These are phyloP conservation scores for Protomyctophum bolini DNA, from an alignment of 2,113 vertebrate species.

Conservation along the genomic window DNA sequence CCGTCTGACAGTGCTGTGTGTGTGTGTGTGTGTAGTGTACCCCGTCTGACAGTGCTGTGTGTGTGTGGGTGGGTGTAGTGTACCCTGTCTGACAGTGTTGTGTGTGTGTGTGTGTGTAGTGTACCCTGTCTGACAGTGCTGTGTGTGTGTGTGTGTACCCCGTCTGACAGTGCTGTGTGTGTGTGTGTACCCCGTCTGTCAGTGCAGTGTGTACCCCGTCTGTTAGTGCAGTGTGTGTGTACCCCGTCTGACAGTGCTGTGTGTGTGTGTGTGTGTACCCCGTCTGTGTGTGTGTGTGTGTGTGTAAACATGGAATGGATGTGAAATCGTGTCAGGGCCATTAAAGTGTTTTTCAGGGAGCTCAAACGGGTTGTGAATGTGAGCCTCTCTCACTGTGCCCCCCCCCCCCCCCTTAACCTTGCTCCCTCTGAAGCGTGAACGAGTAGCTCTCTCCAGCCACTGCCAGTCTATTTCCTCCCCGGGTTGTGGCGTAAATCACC, in stretches of 20 bases:
- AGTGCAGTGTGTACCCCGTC: constrained; percentile 8
- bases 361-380: neutral
- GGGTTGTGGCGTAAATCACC: constrained; percentile 37
- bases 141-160: neutral
- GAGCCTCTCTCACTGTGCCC: constrained; percentile 16
- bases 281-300: constrained; percentile 1
- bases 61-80: neutral
- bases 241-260: neutral
- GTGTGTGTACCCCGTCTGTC: neutral
- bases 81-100: too few relatives aligned
- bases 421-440: constrained; percentile 37
- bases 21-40: neutral
- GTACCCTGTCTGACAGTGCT: too few relatives aligned
- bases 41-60: too few relatives aligned
- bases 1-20: too few relatives aligned
- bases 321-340: constrained; percentile 19
- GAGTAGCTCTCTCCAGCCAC: constrained; percentile 40
- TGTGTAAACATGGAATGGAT: constrained; percentile 9
- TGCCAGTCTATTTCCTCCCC: constrained; percentile 46
- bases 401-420: constrained; percentile 16
- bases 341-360: constrained; percentile 5
- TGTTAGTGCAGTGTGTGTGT: neutral
- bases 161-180: neutral
- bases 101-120: constrained; percentile 1
- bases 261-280: neutral